These are phyloP conservation scores for Aspiorhynchus laticeps DNA, from an alignment of 2,113 vertebrate species.

Conservation along the genomic window DNA sequence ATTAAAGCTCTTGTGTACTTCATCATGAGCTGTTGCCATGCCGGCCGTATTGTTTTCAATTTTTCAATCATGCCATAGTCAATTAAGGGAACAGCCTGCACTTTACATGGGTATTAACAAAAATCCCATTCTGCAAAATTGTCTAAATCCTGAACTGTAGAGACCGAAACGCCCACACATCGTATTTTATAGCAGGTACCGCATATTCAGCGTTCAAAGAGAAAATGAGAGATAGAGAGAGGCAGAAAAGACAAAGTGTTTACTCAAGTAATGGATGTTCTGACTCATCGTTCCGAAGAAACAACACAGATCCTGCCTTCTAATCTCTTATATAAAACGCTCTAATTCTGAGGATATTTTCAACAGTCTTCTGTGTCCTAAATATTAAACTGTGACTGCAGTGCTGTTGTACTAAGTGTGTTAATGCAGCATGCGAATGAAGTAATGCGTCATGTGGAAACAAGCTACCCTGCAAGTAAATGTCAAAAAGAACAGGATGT, in stretches of 20 bases:
- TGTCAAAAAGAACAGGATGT: slow-evolving; percentile 28
- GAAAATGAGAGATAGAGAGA: background rate
- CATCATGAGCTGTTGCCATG: background rate
- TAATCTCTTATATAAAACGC: slow-evolving; percentile 41
- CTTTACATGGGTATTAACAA: slow-evolving; percentile 38
- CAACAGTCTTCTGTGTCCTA: slow-evolving; percentile 18
- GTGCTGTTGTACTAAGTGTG: slow-evolving; percentile 15
- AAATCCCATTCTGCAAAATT: slow-evolving; percentile 37
- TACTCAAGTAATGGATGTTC: slow-evolving; percentile 41
- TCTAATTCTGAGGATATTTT: slow-evolving; percentile 41
- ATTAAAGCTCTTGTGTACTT: background rate
- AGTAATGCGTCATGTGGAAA: background rate
- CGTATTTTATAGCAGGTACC: slow-evolving; percentile 42
- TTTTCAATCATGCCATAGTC: slow-evolving; percentile 17
- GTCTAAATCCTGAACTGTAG: slow-evolving; percentile 42
- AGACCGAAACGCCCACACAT: slow-evolving; percentile 49
- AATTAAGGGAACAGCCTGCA: slow-evolving; percentile 25
- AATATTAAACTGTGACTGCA: slow-evolving; percentile 18
- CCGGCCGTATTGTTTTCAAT: background rate
- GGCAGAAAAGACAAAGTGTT: background rate
- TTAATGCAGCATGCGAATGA: background rate
- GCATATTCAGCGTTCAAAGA: slow-evolving; percentile 25
- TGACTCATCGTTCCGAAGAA: slow-evolving; percentile 38
- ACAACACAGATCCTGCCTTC: slow-evolving; percentile 41
- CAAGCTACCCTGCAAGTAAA: slow-evolving; percentile 10